Conservation (phyloP, 2,888 invertebrate species). For the Parnassius smintheus region DNA sequence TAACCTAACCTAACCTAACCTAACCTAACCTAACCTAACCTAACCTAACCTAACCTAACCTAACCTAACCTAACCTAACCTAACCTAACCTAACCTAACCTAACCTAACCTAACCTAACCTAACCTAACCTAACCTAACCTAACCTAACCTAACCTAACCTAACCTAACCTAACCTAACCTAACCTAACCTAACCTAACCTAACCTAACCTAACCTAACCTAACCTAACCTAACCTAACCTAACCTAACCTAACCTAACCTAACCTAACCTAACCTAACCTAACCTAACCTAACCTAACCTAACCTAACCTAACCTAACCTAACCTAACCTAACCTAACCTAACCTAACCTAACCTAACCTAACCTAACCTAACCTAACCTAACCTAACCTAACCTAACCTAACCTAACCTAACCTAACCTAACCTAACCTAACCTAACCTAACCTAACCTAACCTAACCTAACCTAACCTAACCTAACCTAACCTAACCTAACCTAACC, state of each 20-base stretch:
- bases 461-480: constrained; percentile 36
- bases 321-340: too few species aligned
- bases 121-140: constrained; percentile 26
- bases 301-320: too few species aligned
- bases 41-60: constrained; percentile 26
- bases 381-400: too few species aligned
- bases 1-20: constrained; percentile 26
- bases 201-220: constrained; percentile 29
- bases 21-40: constrained; percentile 29
- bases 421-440: too few species aligned
- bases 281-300: constrained; percentile 26
- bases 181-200: constrained; percentile 27
- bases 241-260: constrained; percentile 28
- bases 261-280: constrained; percentile 24
- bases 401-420: too few species aligned
- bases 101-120: constrained; percentile 24
- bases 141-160: constrained; percentile 30
- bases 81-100: constrained; percentile 29
- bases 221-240: constrained; percentile 29
- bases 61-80: constrained; percentile 27
- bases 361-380: constrained; percentile 29
- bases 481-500: constrained; percentile 38
- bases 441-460: constrained; percentile 34
- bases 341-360: too few species aligned
- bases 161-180: constrained; percentile 11